Evolutionary conservation across 2,888 invertebrate genomes (phyloP), one percentile per base, ranked within the genome.

Genomic region (Xylota sylvarum): DNA sequence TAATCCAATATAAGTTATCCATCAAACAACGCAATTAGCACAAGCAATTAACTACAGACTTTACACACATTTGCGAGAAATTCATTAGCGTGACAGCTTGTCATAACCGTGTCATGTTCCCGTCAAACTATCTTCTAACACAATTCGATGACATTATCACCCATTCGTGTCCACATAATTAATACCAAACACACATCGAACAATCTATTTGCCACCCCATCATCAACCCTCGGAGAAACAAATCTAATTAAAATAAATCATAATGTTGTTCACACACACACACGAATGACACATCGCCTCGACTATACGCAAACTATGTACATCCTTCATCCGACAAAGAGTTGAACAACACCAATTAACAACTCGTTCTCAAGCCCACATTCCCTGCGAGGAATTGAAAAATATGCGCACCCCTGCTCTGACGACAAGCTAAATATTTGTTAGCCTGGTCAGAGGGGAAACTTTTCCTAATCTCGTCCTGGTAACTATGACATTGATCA

Each of bases 311-410:
- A 32, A 56, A 65, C 55, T 37, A 77, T 70, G 48, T 64, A 70
- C 35, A 78, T 72, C 58, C 40, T 55, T 69, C 73, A 78, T 62
- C 72, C 67, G 30, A 55, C 60, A 43, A 58, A 43, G 37, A 67
- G 67, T 72, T 79, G 23, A 73, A 60, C 65, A 83, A 73, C 52
- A 72, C 50, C 79, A 83, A 83, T 78, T 83, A 83, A 78, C 79
- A 67, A 79, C 56, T 73, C 62, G 46, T 60, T 69, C 37, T 43
- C 43, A 46, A 65, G 23, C 10, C 46, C 23, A 7, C 32, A 62
- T 55, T 27, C 48, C 65, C 43, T 43, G 10, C 12, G 48, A 19
- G 23, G 30, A 56, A 65, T 50, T 17, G 56, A 58, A 58, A 76
- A 77, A 43, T 82, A 27, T 70, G 43, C 12, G 5, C n/a, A 10